Evolutionary conservation across 2,888 invertebrate genomes (phyloP).

Genomic region (Caenorhabditis angaria): DNA sequence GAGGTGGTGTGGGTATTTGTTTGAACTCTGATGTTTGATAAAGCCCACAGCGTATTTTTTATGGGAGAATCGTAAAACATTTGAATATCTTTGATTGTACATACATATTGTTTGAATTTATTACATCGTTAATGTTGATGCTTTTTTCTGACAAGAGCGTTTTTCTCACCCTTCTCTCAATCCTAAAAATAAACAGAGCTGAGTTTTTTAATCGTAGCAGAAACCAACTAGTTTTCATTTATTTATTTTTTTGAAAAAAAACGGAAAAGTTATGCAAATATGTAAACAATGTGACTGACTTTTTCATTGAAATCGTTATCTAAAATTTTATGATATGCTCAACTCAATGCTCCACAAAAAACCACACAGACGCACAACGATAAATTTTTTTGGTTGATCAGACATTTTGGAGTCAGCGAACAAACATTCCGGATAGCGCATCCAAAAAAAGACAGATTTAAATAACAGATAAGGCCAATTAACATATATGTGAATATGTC

Average conservation of each 20-base stretch:
- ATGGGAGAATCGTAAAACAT: too few relatives aligned
- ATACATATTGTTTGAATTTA: too few relatives aligned
- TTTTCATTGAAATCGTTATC: background rate
- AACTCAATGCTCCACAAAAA: background rate
- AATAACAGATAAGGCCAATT: background rate
- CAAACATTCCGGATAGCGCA: background rate
- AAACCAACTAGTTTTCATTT: background rate
- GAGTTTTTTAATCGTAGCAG: background rate
- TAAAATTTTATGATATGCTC: background rate
- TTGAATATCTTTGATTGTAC: too few relatives aligned
- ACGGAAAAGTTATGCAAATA: background rate
- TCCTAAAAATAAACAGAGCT: background rate
- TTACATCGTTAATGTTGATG: too few relatives aligned
- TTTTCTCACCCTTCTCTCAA: too few relatives aligned
- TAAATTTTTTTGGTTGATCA: background rate
- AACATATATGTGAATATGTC: background rate
- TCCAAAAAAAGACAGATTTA: too few relatives aligned
- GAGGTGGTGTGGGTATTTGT: background rate
- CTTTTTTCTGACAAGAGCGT: too few relatives aligned
- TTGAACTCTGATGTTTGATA: too few relatives aligned
- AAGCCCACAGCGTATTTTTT: too few relatives aligned
- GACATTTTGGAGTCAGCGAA: background rate
- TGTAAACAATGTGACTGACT: background rate
- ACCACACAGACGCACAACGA: background rate
- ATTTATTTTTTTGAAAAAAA: background rate